These are phyloP conservation scores for Illadopsis cleaveri DNA, from an alignment of 2,113 vertebrate genomes.

Conservation along the genomic window DNA sequence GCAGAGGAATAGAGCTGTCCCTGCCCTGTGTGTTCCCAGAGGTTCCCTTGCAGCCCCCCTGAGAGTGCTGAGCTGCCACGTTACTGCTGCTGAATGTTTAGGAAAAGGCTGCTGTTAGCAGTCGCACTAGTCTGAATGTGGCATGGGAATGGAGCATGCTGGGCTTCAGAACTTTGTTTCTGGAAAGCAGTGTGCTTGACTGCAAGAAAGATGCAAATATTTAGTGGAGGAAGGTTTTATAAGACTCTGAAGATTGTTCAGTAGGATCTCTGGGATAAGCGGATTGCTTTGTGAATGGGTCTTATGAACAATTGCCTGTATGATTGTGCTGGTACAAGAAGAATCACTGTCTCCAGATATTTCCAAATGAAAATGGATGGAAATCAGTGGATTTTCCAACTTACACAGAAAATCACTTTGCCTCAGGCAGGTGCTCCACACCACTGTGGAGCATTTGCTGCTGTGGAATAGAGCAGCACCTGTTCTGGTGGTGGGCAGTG, in stretches of 20 bases:
- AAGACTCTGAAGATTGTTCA: background rate
- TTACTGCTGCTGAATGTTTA: background rate
- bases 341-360: background rate
- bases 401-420: background rate
- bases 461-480: background rate
- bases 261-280: background rate
- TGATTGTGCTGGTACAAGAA: background rate
- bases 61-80: rapidly evolving
- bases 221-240: background rate
- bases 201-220: background rate
- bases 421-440: background rate
- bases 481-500: background rate
- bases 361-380: background rate
- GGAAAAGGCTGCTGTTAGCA: background rate
- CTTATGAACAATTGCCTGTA: background rate
- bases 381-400: background rate
- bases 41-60: background rate
- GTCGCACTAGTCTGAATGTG: background rate
- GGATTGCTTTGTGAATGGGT: background rate
- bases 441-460: background rate
- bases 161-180: background rate
- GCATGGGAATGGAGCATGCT: background rate
- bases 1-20: background rate
- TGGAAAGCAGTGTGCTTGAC: background rate
- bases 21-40: background rate